A percentile compares a stretch with the other conserved stretches of the same genome.
These are phyloP conservation scores for Laothoe populi DNA, from an alignment of 2,888 invertebrate genomes.

Conservation along the genomic window DNA sequence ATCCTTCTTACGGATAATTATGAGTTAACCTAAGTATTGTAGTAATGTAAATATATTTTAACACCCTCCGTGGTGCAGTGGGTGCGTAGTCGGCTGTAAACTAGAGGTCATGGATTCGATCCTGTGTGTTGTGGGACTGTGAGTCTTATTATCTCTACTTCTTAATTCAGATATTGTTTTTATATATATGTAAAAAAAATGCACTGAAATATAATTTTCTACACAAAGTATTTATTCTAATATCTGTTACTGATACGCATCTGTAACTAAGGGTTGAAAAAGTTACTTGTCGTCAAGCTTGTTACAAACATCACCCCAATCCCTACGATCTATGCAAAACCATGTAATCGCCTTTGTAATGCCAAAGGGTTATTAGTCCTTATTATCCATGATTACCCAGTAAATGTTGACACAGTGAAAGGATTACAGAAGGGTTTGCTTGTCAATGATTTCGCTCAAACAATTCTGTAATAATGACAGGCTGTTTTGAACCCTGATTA, in stretches of 20 bases:
- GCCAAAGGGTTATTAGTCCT: conserved; percentile 30
- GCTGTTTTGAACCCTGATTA: no score
- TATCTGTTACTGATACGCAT: background rate
- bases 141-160: no score
- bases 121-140: no score
- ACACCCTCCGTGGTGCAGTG: no score
- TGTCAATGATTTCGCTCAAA: background rate
- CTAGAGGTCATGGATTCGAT: no score
- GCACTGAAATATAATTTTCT: background rate
- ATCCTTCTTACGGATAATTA: no score
- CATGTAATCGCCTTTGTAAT: conserved; percentile 32
- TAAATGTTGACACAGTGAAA: conserved; percentile 14
- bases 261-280: conserved; percentile 9
- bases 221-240: background rate
- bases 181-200: no score
- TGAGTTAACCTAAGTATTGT: no score
- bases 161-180: no score
- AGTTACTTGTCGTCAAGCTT: background rate
- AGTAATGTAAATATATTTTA: no score
- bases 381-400: conserved; percentile 29
- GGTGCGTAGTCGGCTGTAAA: no score
- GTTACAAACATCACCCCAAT: conserved; percentile 6
- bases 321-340: conserved; percentile 24
- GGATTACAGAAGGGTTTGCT: conserved; percentile 18
- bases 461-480: no score